These are phyloP conservation scores for Drosophila lini DNA, from an alignment of 1,140 invertebrate species.

Conservation along the genomic window DNA sequence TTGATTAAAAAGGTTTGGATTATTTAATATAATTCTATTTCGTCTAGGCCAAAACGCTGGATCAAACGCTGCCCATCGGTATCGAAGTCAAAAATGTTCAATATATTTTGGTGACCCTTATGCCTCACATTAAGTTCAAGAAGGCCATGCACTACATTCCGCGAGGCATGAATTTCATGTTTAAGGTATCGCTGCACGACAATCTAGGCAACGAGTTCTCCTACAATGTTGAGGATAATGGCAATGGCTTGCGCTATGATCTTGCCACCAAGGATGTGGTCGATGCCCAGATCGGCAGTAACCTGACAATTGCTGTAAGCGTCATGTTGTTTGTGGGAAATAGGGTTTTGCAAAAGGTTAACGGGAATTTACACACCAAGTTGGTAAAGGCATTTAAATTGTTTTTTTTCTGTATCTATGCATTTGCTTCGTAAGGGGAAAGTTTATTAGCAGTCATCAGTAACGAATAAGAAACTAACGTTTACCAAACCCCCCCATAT, in stretches of 20 bases:
- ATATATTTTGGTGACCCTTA: slow-evolving; percentile 77
- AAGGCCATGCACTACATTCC: slow-evolving; percentile 74
- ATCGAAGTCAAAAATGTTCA: slow-evolving; percentile 84
- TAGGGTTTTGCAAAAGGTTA: no score
- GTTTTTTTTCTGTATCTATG: no score
- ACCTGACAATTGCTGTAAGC: slow-evolving; percentile 81
- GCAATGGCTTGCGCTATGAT: slow-evolving; percentile 77
- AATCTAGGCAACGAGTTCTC: slow-evolving; percentile 84
- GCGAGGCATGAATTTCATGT: slow-evolving; percentile 79
- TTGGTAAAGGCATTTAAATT: no score
- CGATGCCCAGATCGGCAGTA: slow-evolving; percentile 79
- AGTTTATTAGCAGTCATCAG: no score
- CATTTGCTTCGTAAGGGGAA: no score
- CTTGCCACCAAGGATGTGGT: slow-evolving; percentile 81
- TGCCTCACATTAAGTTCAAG: slow-evolving; percentile 72
- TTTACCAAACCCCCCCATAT: slow-evolving; percentile 6
- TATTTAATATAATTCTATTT: slow-evolving; percentile 36
- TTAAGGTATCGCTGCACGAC: slow-evolving; percentile 83
- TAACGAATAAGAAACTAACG: not conserved
- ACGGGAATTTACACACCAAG: no score
- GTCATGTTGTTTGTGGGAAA: not conserved
- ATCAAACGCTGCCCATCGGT: slow-evolving; percentile 79
- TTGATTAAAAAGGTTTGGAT: slow-evolving; percentile 27
- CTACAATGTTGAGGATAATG: slow-evolving; percentile 77
- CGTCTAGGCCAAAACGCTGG: slow-evolving; percentile 66